Evolutionary conservation across 1,140 invertebrate species (phyloP).

Genomic region (Trichonephila clavata): DNA sequence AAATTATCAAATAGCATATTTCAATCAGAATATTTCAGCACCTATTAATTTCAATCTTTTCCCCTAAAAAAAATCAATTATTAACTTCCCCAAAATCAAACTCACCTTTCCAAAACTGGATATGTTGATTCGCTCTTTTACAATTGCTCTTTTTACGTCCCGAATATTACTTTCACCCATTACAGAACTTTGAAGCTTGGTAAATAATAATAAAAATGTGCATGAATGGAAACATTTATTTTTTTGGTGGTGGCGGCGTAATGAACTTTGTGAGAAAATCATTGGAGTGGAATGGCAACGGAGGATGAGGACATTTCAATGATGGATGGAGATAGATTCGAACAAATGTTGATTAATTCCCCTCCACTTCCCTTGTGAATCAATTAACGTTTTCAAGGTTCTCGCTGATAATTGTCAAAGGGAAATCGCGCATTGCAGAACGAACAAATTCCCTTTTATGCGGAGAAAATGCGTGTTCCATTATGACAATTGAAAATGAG

Average conservation of each 20-base stretch:
- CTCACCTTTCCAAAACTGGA: too few relatives aligned
- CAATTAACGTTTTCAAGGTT: constrained; percentile 53
- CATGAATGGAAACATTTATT: background rate
- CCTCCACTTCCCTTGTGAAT: constrained; percentile 55
- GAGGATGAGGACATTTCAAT: constrained; percentile 1
- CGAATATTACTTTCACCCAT: too few relatives aligned
- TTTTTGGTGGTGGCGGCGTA: background rate
- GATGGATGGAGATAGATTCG: constrained; percentile 66
- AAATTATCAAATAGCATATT: too few relatives aligned
- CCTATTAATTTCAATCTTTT: too few relatives aligned
- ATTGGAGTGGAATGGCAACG: constrained; percentile 1
- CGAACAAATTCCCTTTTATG: background rate
- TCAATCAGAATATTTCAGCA: too few relatives aligned
- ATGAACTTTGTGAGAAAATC: constrained; percentile 52
- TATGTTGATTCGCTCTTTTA: too few relatives aligned
- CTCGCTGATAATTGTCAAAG: constrained; percentile 7
- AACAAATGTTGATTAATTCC: constrained; percentile 61
- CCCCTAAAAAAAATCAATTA: too few relatives aligned
- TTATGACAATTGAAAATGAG: background rate
- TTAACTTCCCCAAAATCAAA: too few relatives aligned
- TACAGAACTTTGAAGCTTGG: too few relatives aligned
- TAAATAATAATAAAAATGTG: background rate
- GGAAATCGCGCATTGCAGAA: background rate
- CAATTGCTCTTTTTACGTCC: too few relatives aligned
- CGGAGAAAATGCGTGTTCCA: background rate